A percentile compares a stretch with the other conserved stretches of the same genome.
Evolutionary conservation across 2,113 vertebrate species (phyloP).

Genomic region (Albula glossodonta): DNA sequence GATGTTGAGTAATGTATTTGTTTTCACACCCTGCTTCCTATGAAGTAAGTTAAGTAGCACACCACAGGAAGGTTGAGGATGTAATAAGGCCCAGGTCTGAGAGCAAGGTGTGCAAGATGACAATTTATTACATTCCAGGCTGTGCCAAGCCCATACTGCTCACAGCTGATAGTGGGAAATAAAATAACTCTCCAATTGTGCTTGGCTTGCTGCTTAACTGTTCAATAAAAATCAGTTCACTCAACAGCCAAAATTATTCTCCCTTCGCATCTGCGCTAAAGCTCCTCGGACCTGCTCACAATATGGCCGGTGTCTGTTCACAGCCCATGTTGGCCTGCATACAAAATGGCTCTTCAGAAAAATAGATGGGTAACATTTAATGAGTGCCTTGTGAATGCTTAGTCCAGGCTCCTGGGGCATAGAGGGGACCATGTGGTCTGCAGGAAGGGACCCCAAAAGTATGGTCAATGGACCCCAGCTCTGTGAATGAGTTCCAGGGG

Average conservation of each 20-base stretch:
- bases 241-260: conserved; percentile 27
- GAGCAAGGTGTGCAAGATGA: background rate
- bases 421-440: background rate
- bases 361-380: too few relatives aligned
- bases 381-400: background rate
- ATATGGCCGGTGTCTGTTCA: background rate
- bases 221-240: conserved; percentile 59
- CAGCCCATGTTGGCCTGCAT: background rate
- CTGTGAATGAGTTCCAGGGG: too few relatives aligned
- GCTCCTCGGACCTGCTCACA: background rate
- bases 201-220: conserved; percentile 54
- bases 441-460: too few relatives aligned
- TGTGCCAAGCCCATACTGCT: conserved; percentile 29
- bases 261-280: background rate
- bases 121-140: background rate
- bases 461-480: too few relatives aligned
- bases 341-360: background rate
- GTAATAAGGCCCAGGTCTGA: background rate
- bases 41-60: background rate
- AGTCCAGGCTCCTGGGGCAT: background rate
- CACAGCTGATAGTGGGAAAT: conserved; percentile 56
- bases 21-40: background rate
- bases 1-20: background rate
- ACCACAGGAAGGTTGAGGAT: background rate
- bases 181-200: conserved; percentile 55